Base-by-base conservation (phyloP, 2,797 vertebrate species). In the Bucorvus abyssinicus region DNA sequence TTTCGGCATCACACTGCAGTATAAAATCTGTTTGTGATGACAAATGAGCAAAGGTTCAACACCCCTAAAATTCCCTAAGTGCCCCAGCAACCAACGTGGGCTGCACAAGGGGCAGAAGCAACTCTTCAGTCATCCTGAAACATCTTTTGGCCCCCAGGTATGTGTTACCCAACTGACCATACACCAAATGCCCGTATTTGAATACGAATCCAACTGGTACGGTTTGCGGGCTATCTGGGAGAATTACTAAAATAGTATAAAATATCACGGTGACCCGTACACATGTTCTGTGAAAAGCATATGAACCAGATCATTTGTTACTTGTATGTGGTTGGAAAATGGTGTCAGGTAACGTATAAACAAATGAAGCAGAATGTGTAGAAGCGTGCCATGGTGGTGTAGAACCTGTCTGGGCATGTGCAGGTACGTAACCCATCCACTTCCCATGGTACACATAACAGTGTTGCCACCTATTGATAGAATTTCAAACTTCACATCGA, bases 381-480 rank as follows among this genome's bases (percentile, higher is more conserved):
- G 30, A 52, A 82, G 49, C 0, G 3, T 73, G 13, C 34, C 14
- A 1, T n/a, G 42, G 27, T 4, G 6, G 7, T n/a, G 2, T 18
- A 56, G 49, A 34, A 65, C 34, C 40, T 34, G 13, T 56, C 32
- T 50, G 89, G n/a, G 22, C 17, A 7, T 14, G 9, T 50, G 27
- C 14, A 15, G 2, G 4, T 32, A 40, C 7, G 8, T 32, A n/a
- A 76, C 49, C 40, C 2, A 2, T 26, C 26, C 53, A 40, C 42
- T 69, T 79, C 0, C 0, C 76, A 24, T 80, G 84, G 90, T 96
- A n/a, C n/a, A 64, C 81, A 60, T 90, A 45, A 44, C 94, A 68
- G 89, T 75, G 78, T 96, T 94, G 95, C 91, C 95, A 94, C 90
- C 95, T 97, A 90, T 96, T 94, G 91, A 91, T 84, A 78, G 85